phyloP scores from a whole-genome alignment of 2,113 vertebrate species.

The Pachypanchax playfairii region DNA sequence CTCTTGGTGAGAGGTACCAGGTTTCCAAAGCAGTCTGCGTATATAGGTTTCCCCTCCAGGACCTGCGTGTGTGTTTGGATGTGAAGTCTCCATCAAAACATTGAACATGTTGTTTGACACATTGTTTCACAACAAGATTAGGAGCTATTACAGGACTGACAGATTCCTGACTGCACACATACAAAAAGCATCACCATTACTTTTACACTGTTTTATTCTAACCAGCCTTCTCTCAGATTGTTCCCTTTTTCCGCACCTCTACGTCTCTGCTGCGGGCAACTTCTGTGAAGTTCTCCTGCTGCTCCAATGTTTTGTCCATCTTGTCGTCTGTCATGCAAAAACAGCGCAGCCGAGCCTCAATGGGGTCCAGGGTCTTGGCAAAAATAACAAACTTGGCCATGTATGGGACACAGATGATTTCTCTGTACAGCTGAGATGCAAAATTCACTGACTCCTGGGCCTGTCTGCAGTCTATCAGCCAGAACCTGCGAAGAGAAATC shows the following conservation, averaged over 20 bases:
- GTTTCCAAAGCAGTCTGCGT: slow-evolving; percentile 98
- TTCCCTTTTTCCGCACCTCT: slow-evolving; percentile 81
- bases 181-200: no score
- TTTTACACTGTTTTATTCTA: not conserved
- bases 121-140: not conserved
- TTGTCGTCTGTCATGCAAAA: slow-evolving; percentile 99
- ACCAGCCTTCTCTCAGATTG: not conserved
- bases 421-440: slow-evolving; percentile 94
- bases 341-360: slow-evolving; percentile 94
- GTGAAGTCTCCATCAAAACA: slow-evolving; percentile 10
- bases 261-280: slow-evolving; percentile 97
- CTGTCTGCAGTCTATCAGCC: slow-evolving; percentile 98
- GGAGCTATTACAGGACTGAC: no score
- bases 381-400: slow-evolving; percentile 99
- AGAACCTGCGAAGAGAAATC: slow-evolving; percentile 82
- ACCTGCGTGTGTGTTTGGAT: slow-evolving; percentile 77
- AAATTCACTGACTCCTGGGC: slow-evolving; percentile 94
- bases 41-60: slow-evolving; percentile 97
- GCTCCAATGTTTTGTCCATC: slow-evolving; percentile 97
- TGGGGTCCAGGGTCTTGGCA: slow-evolving; percentile 95
- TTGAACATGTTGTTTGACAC: not conserved
- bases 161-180: no score
- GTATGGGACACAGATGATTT: slow-evolving; percentile 98
- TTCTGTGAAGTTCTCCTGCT: slow-evolving; percentile 98
- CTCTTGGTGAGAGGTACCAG: slow-evolving; percentile 96